Conservation (phyloP, 2,888 invertebrate species). For the Andrena bucephala region DNA sequence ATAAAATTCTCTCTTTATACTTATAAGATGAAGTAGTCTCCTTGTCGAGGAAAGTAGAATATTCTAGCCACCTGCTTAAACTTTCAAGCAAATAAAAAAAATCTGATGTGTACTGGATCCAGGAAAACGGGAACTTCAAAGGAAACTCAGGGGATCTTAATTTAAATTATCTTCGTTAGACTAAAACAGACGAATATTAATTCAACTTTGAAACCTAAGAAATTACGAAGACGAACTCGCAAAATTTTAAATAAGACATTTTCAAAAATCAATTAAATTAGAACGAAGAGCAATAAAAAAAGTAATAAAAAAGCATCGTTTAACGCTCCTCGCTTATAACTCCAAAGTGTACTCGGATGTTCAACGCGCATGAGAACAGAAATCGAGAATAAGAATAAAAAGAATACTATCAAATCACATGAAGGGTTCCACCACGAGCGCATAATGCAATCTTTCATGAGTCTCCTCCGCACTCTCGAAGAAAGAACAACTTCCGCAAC, state of each 20-base stretch:
- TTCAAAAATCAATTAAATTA: not conserved
- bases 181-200: no score
- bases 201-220: no score
- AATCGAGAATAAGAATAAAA: conserved; percentile 38
- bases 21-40: no score
- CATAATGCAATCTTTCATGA: conserved; percentile 54
- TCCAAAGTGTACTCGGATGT: conserved; percentile 6
- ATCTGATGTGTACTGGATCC: no score
- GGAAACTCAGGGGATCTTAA: no score
- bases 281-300: not conserved
- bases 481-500: conserved; percentile 6
- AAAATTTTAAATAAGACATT: conserved; percentile 15
- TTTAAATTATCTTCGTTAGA: no score
- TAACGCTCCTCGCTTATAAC: conserved; percentile 2
- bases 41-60: no score
- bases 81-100: no score
- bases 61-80: no score
- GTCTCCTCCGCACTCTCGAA: not conserved
- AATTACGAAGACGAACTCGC: not conserved
- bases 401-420: conserved; percentile 23
- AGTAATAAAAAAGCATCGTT: conserved; percentile 7
- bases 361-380: not conserved
- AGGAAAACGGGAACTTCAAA: no score
- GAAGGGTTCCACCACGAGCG: conserved; percentile 30
- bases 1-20: no score